Evolutionary conservation across 2,797 vertebrate genomes (phyloP).

Genomic region (Urocyon cinereoargenteus): DNA sequence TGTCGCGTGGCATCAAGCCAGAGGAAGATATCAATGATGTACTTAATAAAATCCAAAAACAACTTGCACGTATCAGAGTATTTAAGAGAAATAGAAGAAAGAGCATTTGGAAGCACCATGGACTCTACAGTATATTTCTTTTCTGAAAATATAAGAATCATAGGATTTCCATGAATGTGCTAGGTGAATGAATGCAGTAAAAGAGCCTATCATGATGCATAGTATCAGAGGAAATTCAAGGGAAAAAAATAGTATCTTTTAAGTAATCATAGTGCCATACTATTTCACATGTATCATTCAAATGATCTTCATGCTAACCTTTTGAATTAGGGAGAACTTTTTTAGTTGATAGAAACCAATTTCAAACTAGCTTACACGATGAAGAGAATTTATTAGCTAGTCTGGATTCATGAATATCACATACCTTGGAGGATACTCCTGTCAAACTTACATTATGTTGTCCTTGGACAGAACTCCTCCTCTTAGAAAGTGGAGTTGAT

Average conservation of each 20-base stretch:
- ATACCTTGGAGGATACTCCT: not conserved
- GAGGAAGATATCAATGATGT: constrained; percentile 83
- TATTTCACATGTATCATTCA: not conserved
- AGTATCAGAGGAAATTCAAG: constrained; percentile 51
- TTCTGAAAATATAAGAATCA: constrained; percentile 2
- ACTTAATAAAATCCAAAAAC: constrained; percentile 85
- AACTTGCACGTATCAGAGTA: constrained; percentile 79
- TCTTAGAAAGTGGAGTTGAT: not conserved
- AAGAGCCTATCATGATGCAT: not conserved
- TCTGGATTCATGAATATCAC: constrained; percentile 53
- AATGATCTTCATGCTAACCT: constrained; percentile 19
- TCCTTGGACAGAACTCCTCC: not conserved
- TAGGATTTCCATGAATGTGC: constrained; percentile 53
- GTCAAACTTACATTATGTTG: constrained; percentile 13
- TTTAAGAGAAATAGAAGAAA: constrained; percentile 71
- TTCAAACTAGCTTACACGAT: constrained; percentile 36
- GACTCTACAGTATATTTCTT: constrained; percentile 49
- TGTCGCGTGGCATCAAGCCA: constrained; percentile 86
- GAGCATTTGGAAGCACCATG: constrained; percentile 69
- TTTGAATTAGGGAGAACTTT: constrained; percentile 13
- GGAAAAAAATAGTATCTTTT: not conserved
- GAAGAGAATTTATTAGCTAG: constrained; percentile 24
- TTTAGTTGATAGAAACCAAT: constrained; percentile 42
- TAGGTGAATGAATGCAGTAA: not conserved
- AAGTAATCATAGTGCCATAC: not conserved